Evolutionary conservation across 2,113 vertebrate genomes (phyloP), one percentile per base, ranked within the genome.

Genomic region (Rhynchomys soricoides): DNA sequence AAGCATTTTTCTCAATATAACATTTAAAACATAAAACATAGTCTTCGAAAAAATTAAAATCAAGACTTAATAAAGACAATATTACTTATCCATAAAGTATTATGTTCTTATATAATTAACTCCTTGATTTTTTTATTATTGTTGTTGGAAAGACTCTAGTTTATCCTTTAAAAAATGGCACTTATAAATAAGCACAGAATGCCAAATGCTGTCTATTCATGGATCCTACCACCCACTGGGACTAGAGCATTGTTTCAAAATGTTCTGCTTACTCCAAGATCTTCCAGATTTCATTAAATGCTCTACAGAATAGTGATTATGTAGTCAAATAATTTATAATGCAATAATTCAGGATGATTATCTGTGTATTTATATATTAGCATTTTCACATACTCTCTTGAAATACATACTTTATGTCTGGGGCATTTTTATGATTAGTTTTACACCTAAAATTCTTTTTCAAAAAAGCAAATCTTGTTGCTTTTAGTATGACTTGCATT

Each of bases 401-500:
- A 95, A 85, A 89, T 86, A 94, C 68, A 74, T 21, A 48, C 7
- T 31, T 4, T 37, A 4, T 31, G 26, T 19, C 11, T n/a, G 21
- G 37, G 24, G 12, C 16, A 87, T 74, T 96, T 96, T 68, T 78
- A 37, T 95, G 13, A 73, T 90, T 87, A 73, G 12, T 86, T 55
- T 86, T 70, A 21, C 4, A 73, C 86, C n/a, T 2, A 57, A 88
- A 88, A 89, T 68, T 86, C 50, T 43, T 43, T 21, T n/a, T 45
- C 45, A 73, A 83, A 83, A 83, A 3, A 87, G 21, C 68, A 93
- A 95, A 66, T 15, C 4, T 45, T 77, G 21, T 75, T 95, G 29
- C 59, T 89, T 93, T 94, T 22, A 79, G 19, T 15, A 40, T 79
- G 71, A 93, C 86, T 90, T 86, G 48, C 31, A 87, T 59, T 95